Base-by-base conservation (phyloP, 1,140 invertebrate genomes). In the Drosophila pallidifrons region DNA sequence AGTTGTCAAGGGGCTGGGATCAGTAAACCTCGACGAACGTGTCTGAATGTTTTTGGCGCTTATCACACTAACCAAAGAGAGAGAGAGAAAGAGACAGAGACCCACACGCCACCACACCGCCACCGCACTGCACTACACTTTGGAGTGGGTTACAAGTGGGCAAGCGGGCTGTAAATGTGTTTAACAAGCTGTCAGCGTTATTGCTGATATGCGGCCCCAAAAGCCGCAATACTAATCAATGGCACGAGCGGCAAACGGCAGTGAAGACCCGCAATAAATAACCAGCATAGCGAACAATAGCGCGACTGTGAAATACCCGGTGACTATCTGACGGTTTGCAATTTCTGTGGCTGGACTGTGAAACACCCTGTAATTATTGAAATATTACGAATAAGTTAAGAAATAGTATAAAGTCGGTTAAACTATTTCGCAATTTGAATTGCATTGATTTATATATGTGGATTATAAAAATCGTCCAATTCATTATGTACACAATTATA, bases 171-270 rank as follows among this genome's bases (percentile, higher is more conserved):
- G 35, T 66, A 54, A 76, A 66, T 69, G 68, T 52, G 30, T 64
- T 64, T 55, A 64, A 64, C 51, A 67, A 59, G 59, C 63, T 74
- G 35, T 68, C 43, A 30, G 54, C 43, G 47, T 30, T 51, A 43
- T 75, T 49, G 32, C 28, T 47, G 66, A 64, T 70, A 58, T 70
- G 52, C 43, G 52, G 41, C 5, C 5, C 30, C 46, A 71, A 58
- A 65, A 46, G 51, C 54, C 28, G 51, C 45, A 13, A 63, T 15
- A 64, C 58, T 79, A 76, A 88, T 88, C 85, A 80, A 72, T 76
- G 85, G 81, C 85, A 89, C 81, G 86, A 89, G 85, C n/a, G 46
- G 2, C 20, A 52, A 46, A 32, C 47, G 35, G 60, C 32, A 20
- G 30, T 57, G 35, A 38, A 57, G 32, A 57, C 35, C 13, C 51